phyloP scores from a whole-genome alignment of 64 coral and sea anemone genomes.

The Pocillopora damicornis region DNA sequence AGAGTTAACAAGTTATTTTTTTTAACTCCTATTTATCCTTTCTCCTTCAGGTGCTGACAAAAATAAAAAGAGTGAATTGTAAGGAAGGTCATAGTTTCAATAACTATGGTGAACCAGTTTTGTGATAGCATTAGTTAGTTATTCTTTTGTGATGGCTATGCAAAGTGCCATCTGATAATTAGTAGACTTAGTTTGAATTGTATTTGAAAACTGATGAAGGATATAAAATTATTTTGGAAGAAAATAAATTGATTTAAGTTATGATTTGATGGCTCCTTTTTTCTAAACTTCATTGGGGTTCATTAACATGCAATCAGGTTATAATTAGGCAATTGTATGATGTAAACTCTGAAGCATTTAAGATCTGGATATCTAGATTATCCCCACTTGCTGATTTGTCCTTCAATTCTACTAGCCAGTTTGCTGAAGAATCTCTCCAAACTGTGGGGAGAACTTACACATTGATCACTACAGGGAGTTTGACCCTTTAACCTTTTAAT shows the following conservation, averaged over 20 bases:
- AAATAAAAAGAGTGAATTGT: conserved; percentile 44
- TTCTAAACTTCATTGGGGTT: no score
- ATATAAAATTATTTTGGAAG: neutral
- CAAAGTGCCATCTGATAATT: neutral
- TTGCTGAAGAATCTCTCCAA: no score
- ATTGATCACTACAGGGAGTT: no score
- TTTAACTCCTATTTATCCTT: neutral
- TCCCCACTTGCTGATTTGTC: no score
- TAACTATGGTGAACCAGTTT: neutral
- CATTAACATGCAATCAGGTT: no score
- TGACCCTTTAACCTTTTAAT: no score
- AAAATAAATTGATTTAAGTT: neutral
- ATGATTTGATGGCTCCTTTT: neutral
- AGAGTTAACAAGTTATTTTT: no score
- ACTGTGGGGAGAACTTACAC: no score
- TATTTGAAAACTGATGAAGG: neutral
- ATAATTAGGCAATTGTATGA: no score
- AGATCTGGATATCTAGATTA: no score
- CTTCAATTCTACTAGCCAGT: no score
- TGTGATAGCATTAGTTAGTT: neutral
- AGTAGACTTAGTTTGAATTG: neutral
- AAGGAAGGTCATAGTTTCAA: neutral
- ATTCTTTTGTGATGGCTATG: neutral
- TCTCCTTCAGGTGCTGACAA: conserved; percentile 11
- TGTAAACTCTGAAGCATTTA: no score